Conservation (phyloP, 2,797 vertebrate genomes). For the Gymnothorax reevesii region DNA sequence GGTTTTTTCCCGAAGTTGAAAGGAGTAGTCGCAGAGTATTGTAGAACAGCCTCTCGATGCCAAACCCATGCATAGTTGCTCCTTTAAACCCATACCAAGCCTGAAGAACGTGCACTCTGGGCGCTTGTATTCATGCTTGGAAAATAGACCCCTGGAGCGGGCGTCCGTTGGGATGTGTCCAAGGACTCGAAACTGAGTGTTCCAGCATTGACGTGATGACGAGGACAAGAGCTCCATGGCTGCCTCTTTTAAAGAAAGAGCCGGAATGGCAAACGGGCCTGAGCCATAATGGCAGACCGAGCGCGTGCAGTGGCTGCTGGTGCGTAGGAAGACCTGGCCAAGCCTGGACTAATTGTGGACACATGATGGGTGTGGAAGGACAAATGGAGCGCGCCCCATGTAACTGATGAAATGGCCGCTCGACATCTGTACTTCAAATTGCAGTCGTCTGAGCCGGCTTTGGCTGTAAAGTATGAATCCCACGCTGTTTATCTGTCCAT, state of each 20-base stretch:
- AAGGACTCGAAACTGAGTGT: conserved; percentile 11
- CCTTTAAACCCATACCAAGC: conserved; percentile 39
- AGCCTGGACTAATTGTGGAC: conserved; percentile 48
- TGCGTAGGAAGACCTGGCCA: conserved; percentile 37
- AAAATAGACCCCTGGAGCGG: not conserved
- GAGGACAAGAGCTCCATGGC: conserved; percentile 39
- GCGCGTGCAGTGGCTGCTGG: conserved; percentile 45
- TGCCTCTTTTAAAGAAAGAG: conserved; percentile 39
- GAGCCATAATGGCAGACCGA: conserved; percentile 12
- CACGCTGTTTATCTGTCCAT: not conserved
- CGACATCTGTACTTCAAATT: conserved; percentile 77
- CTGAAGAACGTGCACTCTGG: not conserved
- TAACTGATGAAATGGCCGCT: conserved; percentile 73
- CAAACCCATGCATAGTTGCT: conserved; percentile 64
- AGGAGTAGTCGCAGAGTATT: conserved; percentile 39
- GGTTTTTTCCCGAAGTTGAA: conserved; percentile 65
- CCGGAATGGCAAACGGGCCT: conserved; percentile 41
- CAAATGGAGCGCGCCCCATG: conserved; percentile 61
- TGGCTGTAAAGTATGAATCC: conserved; percentile 60
- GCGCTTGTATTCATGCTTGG: not conserved
- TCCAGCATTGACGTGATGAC: conserved; percentile 18
- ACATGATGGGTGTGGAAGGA: conserved; percentile 52
- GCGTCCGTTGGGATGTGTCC: not conserved
- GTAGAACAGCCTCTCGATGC: conserved; percentile 41
- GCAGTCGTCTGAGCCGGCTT: conserved; percentile 77